Evolutionary conservation across 2,797 vertebrate genomes (phyloP).

Genomic region (Orestias chungarensis): DNA sequence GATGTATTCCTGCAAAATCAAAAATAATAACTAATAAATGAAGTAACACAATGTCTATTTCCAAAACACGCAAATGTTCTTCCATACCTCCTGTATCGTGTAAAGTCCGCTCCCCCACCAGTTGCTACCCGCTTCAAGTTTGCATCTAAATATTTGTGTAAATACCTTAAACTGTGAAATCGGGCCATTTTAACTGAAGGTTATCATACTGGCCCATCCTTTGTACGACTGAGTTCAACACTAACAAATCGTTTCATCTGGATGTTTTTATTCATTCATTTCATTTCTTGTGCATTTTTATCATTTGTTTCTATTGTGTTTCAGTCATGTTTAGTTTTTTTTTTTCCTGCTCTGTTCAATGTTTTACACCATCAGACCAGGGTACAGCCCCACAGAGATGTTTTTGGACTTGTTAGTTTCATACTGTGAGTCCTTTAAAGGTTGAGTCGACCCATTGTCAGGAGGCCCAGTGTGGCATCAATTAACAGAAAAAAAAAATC

Average conservation of each 20-base stretch:
- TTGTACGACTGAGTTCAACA: background rate
- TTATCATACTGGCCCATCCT: background rate
- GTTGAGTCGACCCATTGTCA: conserved; percentile 31
- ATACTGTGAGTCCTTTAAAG: conserved; percentile 39
- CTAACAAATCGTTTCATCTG: background rate
- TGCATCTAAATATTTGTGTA: background rate
- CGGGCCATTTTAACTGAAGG: background rate
- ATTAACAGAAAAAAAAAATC: conserved; percentile 37
- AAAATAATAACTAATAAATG: too few species aligned
- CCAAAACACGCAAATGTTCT: background rate
- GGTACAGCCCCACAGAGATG: conserved; percentile 34
- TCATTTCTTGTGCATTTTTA: background rate
- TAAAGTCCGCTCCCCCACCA: background rate
- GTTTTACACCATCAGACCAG: background rate
- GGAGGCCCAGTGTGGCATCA: conserved; percentile 39
- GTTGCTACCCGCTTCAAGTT: background rate
- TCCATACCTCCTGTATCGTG: background rate
- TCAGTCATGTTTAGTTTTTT: background rate
- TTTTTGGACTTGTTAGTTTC: conserved; percentile 44
- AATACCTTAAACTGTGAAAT: background rate
- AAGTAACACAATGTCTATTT: too few species aligned
- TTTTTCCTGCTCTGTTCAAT: background rate
- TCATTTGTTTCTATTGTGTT: background rate
- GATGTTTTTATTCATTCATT: background rate
- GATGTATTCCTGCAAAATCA: too few species aligned